Evolutionary conservation across 2,888 invertebrate genomes (phyloP), one percentile per base, ranked within the genome.

Genomic region (Melieria picta): DNA sequence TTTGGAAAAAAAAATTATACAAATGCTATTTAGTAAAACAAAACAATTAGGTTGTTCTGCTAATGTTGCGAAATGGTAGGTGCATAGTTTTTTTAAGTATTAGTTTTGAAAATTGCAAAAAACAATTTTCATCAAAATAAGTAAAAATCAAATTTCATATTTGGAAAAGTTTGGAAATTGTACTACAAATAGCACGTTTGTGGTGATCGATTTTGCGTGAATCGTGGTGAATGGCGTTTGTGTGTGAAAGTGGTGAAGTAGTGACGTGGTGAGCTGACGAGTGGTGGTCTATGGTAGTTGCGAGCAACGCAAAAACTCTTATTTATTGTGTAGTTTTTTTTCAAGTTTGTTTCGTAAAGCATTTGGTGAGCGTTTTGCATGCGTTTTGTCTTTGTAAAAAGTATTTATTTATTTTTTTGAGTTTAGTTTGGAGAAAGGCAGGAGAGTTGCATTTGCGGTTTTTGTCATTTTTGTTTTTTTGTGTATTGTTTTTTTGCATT

Each of bases 61-160:
- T 65, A 30, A 62, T 71, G 65, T 66, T 55, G 63, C 58, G 67
- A 60, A 67, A 57, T 60, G 58, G 67, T 67, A 60, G 70, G 65
- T 70, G 69, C 63, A 63, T 47, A 30, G 30, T 30, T 30, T 30
- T 16, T 30, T 30, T 30, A 30, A 30, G 30, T 30, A 30, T 30
- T 30, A 30, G 30, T 30, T 30, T 2, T 3, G 30, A 30, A 30
- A 30, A 30, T 30, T 30, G 30, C 30, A 30, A 30, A 30, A 30
- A 30, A 30, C 30, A 30, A 30, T 30, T 30, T 30, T 30, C 30
- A 30, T 30, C 0, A 30, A 30, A 30, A 30, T 30, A 30, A 30
- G 30, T 30, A 30, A 30, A 30, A 30, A 30, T 30, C 1, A 30
- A 30, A 30, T 30, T 30, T 30, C 30, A 30, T 30, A 30, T 30